Base-by-base conservation (phyloP, 2,888 invertebrate genomes). In the Nebria salina region DNA sequence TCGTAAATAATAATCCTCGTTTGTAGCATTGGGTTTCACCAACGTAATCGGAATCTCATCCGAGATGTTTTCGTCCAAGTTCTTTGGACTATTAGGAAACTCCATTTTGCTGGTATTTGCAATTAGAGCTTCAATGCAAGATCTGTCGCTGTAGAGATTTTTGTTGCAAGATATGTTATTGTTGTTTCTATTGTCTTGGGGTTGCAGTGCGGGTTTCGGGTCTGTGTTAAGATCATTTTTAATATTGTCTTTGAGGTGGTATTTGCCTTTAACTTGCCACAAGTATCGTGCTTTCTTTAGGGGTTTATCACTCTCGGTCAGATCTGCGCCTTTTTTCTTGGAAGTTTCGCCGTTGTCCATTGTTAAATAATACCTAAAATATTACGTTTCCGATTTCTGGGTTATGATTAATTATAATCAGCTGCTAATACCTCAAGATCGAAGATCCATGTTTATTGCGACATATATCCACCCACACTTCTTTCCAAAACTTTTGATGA, bases 211-310 rank as follows among this genome's bases (percentile, higher is more conserved):
- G 15, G 84, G 76, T 34, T 85, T 75, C 73, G 84, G 65, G 64
- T 83, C 83, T 64, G 81, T 82, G 43, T 42, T 70, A 15, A 42
- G n/a, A 20, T 25, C 11, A 43, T 54, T 72, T n/a, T 66, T 15
- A 79, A 85, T 83, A 82, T 89, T 89, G 83, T 90, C 90, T 88
- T 90, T 92, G 83, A 92, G 87, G 86, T 92, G 92, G 86, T 92
- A 91, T 90, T 92, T 89, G 76, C 93, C 93, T 88, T 93, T 93
- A 82, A 93, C 91, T 90, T 93, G 92, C 93, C 93, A 93, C 79
- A 92, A 90, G 88, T 91, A 93, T 85, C 92, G 90, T 82, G 93
- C 93, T 88, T 93, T 93, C 87, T 93, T 93, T 84, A 92, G 89
- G 86, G 93, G 93, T 88, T 92, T 91, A 85, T 91, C 91, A 81